A percentile compares a stretch with the other conserved stretches of the same genome.
Evolutionary conservation across 2,888 invertebrate genomes (phyloP).

Genomic region (Nycteola revayana): DNA sequence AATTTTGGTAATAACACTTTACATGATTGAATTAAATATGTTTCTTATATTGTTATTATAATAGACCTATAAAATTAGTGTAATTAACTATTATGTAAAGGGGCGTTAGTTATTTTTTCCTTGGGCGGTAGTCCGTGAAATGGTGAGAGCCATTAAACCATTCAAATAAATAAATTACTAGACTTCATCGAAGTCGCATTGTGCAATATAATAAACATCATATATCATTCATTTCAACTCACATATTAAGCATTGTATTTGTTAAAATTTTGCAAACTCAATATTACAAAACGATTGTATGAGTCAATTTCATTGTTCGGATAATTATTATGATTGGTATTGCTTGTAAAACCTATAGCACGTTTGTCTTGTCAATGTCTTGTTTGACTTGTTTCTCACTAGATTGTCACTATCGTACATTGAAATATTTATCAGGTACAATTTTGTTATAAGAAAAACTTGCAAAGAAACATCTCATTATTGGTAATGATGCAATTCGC

Average conservation of each 20-base stretch:
- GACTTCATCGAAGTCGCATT: no score
- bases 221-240: no score
- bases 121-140: no score
- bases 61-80: no score
- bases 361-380: slow-evolving; percentile 28
- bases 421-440: slow-evolving; percentile 14
- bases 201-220: no score
- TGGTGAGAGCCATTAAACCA: no score
- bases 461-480: slow-evolving; percentile 14
- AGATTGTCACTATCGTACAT: slow-evolving; percentile 20
- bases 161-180: no score
- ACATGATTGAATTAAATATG: no score
- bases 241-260: background rate
- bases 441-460: slow-evolving; percentile 22
- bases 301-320: slow-evolving; percentile 40
- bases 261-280: slow-evolving; percentile 16
- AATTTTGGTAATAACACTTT: no score
- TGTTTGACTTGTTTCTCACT: slow-evolving; percentile 17
- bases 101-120: no score
- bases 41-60: no score
- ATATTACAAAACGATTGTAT: slow-evolving; percentile 30
- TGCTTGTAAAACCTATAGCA: slow-evolving; percentile 21
- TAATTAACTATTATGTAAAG: no score
- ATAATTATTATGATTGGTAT: slow-evolving; percentile 24
- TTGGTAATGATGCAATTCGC: slow-evolving; percentile 8